Evolutionary conservation across 2,888 invertebrate genomes (phyloP).

Genomic region (Campoplex nolae): DNA sequence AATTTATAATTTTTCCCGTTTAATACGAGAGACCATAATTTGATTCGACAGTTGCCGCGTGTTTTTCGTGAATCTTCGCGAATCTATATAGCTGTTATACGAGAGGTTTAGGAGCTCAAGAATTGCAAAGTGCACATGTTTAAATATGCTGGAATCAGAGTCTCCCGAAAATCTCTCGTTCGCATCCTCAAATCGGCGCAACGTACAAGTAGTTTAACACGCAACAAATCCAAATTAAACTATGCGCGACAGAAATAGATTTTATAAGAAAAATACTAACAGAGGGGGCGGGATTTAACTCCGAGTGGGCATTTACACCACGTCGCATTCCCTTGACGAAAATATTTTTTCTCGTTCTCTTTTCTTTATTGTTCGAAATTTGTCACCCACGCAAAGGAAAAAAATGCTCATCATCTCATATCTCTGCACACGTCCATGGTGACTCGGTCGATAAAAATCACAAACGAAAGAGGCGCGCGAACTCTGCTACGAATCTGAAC

Average conservation of each 20-base stretch:
- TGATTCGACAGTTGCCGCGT: slow-evolving; percentile 21
- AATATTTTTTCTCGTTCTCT: slow-evolving; percentile 9
- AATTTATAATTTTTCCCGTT: slow-evolving; percentile 52
- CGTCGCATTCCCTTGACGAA: slow-evolving; percentile 34
- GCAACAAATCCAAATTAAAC: slow-evolving; percentile 5
- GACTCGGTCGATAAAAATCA: too few species aligned
- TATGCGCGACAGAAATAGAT: slow-evolving; percentile 52
- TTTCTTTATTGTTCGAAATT: background rate
- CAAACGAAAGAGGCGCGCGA: too few species aligned
- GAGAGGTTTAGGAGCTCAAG: slow-evolving; percentile 2
- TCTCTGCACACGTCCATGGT: background rate
- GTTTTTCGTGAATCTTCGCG: slow-evolving; percentile 30
- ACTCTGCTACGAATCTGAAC: too few species aligned
- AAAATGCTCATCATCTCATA: background rate
- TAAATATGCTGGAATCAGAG: background rate
- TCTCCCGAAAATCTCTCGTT: background rate
- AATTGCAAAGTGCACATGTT: background rate
- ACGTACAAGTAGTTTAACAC: background rate
- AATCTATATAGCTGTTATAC: slow-evolving; percentile 56
- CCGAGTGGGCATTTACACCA: slow-evolving; percentile 36
- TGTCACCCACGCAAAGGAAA: background rate
- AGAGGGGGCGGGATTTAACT: slow-evolving; percentile 3
- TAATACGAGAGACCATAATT: slow-evolving; percentile 28
- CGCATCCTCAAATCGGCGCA: background rate
- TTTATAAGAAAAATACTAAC: slow-evolving; percentile 34